Evolutionary conservation across 2,797 vertebrate species (phyloP).

Genomic region (Neopelma chrysocephalum): DNA sequence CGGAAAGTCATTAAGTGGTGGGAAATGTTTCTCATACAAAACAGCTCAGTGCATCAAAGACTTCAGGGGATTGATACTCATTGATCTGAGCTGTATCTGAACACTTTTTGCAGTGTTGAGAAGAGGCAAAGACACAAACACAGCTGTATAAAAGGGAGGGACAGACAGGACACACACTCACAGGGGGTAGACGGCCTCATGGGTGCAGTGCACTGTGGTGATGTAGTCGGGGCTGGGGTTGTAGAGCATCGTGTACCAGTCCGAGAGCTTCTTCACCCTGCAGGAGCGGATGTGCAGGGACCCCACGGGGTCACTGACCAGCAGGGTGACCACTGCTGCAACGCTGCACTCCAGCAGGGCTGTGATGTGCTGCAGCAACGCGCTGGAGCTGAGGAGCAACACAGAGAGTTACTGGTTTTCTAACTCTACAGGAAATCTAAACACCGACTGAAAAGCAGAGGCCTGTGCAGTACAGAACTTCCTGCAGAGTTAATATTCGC

Average conservation of each 20-base stretch:
- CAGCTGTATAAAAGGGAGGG: too few relatives aligned
- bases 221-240: slow-evolving; percentile 97
- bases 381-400: slow-evolving; percentile 83
- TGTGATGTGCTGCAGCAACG: slow-evolving; percentile 90
- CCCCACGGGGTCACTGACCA: slow-evolving; percentile 88
- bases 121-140: not conserved
- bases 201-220: slow-evolving; percentile 94
- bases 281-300: slow-evolving; percentile 88
- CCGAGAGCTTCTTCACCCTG: slow-evolving; percentile 90
- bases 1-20: not conserved
- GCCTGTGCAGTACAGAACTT: not conserved
- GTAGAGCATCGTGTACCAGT: slow-evolving; percentile 99
- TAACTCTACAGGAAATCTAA: fast-evolving
- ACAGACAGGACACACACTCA: slow-evolving; percentile 68
- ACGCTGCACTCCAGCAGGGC: slow-evolving; percentile 88
- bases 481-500: not conserved
- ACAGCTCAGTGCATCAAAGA: not conserved
- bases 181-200: slow-evolving; percentile 96
- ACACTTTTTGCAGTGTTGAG: not conserved
- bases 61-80: not conserved
- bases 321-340: slow-evolving; percentile 85
- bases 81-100: fast-evolving
- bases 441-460: fast-evolving
- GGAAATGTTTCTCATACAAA: fast-evolving
- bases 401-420: not conserved